Percentiles rank a stretch among this genome's conserved stretches.
Evolutionary conservation across 1,140 invertebrate species (phyloP).

Genomic region (Acarapis woodi): DNA sequence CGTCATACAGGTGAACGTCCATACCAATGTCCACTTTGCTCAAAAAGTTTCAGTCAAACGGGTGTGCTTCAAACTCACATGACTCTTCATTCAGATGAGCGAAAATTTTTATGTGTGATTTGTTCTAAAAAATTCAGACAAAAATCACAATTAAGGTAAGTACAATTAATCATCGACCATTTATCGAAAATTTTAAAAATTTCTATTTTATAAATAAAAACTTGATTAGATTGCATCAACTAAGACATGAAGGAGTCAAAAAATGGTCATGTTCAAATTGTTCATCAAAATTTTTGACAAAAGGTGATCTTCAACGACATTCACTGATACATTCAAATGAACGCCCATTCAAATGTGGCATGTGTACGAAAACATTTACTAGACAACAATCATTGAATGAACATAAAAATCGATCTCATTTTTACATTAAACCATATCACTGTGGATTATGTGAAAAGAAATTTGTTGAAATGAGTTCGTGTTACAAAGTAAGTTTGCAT

Average conservation of each 20-base stretch:
- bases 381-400: constrained; percentile 33
- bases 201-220: no score
- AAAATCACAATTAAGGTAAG: constrained; percentile 19
- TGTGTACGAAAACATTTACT: constrained; percentile 30
- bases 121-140: constrained; percentile 22
- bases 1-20: constrained; percentile 20
- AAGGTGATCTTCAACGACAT: constrained; percentile 19
- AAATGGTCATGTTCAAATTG: constrained; percentile 18
- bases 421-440: background rate
- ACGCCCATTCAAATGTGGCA: constrained; percentile 34
- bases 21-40: constrained; percentile 19
- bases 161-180: no score
- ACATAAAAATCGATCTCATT: constrained; percentile 25
- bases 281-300: constrained; percentile 17
- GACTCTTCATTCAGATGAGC: constrained; percentile 18
- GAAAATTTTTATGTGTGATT: constrained; percentile 18
- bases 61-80: constrained; percentile 20
- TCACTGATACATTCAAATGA: constrained; percentile 34
- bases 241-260: constrained; percentile 17
- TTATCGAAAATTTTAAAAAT: no score
- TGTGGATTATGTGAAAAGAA: background rate
- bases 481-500: background rate
- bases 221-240: constrained; percentile 18
- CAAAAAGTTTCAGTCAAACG: constrained; percentile 18
- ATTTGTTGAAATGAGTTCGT: background rate